Conservation (phyloP, 2,113 vertebrate species). For the Nettapus auritus region DNA sequence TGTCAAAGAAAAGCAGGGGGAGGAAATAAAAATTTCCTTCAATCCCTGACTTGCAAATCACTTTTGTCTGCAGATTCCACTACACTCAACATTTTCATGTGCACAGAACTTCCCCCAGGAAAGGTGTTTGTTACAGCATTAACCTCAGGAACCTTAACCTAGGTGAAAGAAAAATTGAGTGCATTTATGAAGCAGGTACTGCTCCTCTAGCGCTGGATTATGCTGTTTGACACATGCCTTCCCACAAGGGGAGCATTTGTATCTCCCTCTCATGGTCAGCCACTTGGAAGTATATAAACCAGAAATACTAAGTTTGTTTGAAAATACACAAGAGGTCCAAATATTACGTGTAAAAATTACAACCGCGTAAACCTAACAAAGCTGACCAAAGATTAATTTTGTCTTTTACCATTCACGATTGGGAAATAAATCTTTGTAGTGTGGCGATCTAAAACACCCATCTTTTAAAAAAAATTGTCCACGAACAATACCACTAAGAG, state of each 20-base stretch:
- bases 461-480: background rate
- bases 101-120: background rate
- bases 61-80: background rate
- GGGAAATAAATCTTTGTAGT: background rate
- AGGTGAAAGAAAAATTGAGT: background rate
- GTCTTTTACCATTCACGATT: background rate
- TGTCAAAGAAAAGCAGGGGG: background rate
- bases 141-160: background rate
- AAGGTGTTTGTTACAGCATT: background rate
- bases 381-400: background rate
- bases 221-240: rapidly evolving
- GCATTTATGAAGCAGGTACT: background rate
- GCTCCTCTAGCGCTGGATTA: background rate
- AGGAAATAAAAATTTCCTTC: background rate
- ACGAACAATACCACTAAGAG: too few species aligned
- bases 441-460: background rate
- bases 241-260: background rate
- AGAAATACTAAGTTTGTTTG: background rate
- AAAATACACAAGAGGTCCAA: background rate
- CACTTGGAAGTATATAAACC: background rate
- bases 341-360: background rate
- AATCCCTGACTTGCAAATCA: background rate
- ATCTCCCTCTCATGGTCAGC: background rate
- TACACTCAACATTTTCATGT: background rate
- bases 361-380: background rate